Evolutionary conservation across 2,113 vertebrate species (phyloP).

Genomic region (Cephalopterus ornatus): DNA sequence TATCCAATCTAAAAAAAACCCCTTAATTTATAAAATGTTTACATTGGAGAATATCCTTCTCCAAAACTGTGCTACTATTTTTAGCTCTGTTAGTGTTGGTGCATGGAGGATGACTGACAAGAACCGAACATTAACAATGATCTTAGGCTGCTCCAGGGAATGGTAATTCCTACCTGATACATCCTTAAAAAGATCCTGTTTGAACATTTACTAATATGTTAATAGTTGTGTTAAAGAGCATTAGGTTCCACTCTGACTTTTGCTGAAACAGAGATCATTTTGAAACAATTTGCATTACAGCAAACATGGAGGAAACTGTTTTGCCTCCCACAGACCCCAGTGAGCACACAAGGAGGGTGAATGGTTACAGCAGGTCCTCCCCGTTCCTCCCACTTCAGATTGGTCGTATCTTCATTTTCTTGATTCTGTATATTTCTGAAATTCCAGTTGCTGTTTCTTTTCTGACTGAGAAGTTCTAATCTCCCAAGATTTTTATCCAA

Average conservation of each 20-base stretch:
- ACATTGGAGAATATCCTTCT: background rate
- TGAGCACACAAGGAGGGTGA: background rate
- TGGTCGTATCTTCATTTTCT: background rate
- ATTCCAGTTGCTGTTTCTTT: background rate
- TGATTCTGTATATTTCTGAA: background rate
- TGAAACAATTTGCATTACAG: background rate
- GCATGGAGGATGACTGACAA: background rate
- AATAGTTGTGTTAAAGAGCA: background rate
- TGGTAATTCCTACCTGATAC: background rate
- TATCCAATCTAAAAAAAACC: background rate
- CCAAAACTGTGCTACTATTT: background rate
- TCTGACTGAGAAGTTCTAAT: background rate
- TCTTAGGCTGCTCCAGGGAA: background rate
- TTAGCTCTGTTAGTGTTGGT: background rate
- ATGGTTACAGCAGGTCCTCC: background rate
- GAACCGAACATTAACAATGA: background rate
- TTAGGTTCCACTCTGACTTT: background rate
- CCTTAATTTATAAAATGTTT: background rate
- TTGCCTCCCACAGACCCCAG: background rate
- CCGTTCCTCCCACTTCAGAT: background rate
- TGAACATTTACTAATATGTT: background rate
- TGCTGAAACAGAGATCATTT: background rate
- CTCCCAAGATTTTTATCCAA: background rate
- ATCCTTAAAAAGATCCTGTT: background rate
- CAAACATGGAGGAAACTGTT: background rate